A percentile compares a stretch with the other conserved stretches of the same genome.
Conservation (phyloP, 2,113 vertebrate species). For the Mobula hypostoma region DNA sequence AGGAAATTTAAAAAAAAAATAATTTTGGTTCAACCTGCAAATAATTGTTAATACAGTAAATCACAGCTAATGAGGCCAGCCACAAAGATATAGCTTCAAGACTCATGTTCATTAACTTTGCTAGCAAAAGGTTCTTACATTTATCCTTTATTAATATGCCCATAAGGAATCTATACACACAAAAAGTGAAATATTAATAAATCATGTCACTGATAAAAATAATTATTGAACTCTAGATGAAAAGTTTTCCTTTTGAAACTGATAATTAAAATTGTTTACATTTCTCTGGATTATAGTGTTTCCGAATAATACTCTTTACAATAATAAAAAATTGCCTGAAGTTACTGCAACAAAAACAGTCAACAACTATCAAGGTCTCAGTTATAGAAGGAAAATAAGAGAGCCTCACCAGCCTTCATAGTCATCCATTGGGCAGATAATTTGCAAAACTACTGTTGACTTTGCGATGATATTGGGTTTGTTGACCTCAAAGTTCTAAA, state of each 20-base stretch:
- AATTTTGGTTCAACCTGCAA: conserved; percentile 24
- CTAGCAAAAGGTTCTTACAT: background rate
- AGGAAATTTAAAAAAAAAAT: background rate
- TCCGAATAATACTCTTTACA: background rate
- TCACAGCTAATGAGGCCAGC: conserved; percentile 9
- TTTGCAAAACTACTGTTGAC: background rate
- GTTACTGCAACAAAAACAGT: background rate
- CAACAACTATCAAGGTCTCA: background rate
- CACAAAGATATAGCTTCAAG: conserved; percentile 23
- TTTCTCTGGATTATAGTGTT: background rate
- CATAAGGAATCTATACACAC: background rate
- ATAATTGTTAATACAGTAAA: conserved; percentile 27
- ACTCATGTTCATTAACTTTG: conserved; percentile 29
- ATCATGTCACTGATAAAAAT: conserved; percentile 2
- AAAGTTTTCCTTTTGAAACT: conserved; percentile 12
- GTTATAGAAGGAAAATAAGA: background rate
- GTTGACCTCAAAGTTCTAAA: too few relatives aligned
- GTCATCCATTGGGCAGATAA: background rate
- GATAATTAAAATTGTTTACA: background rate
- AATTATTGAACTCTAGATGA: background rate
- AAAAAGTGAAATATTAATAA: conserved; percentile 27
- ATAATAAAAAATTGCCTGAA: background rate
- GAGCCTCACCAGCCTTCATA: background rate
- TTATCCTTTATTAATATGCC: conserved; percentile 33
- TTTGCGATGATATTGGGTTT: background rate